Percentiles rank a stretch among this genome's conserved stretches.
These are phyloP conservation scores for Neosilurus mollespiculum DNA, from an alignment of 2,797 vertebrate genomes.

Conservation along the genomic window DNA sequence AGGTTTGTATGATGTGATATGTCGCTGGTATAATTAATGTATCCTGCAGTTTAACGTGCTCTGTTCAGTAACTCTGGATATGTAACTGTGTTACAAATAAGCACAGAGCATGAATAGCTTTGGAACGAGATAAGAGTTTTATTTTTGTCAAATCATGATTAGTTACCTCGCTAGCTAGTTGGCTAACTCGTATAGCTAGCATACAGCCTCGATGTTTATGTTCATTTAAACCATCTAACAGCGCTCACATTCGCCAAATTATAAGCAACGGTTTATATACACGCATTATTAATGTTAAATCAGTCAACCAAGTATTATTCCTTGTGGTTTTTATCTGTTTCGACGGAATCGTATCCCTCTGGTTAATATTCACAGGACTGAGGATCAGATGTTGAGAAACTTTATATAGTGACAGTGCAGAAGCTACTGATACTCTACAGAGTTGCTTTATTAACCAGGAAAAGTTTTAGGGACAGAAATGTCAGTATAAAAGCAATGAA, in stretches of 20 bases:
- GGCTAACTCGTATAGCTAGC: slow-evolving; percentile 9
- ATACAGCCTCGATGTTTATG: too few species aligned
- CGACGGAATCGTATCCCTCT: neutral
- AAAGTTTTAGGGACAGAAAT: neutral
- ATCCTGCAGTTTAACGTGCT: neutral
- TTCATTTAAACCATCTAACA: neutral
- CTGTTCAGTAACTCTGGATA: neutral
- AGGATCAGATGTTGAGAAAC: too few species aligned
- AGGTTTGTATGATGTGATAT: slow-evolving; percentile 38
- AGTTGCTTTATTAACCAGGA: neutral
- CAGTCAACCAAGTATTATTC: neutral
- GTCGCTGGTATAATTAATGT: neutral
- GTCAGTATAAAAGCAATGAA: neutral
- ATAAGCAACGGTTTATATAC: neutral
- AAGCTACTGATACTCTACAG: neutral
- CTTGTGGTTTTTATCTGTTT: neutral
- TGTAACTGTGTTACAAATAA: neutral
- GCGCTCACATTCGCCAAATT: neutral
- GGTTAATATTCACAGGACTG: too few species aligned
- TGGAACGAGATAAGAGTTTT: neutral
- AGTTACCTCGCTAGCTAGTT: neutral
- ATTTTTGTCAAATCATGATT: neutral
- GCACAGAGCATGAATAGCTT: neutral
- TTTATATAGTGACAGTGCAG: neutral
- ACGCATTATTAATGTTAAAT: neutral